Conservation (phyloP, 2,888 invertebrate species). For the Cartodere bifasciata region DNA sequence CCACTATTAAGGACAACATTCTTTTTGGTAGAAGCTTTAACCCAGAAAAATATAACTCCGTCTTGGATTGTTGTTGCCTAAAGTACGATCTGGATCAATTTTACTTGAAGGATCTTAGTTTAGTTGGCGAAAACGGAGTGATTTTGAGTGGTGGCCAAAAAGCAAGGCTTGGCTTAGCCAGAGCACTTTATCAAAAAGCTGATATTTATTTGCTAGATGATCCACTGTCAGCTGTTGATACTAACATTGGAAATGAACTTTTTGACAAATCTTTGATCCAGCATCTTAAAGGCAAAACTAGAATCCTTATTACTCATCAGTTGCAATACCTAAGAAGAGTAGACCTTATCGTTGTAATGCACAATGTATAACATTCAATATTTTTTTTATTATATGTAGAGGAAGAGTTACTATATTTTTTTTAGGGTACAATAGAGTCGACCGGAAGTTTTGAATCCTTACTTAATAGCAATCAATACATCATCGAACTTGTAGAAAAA, state of each 20-base stretch:
- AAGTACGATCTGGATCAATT: constrained; percentile 54
- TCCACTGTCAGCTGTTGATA: constrained; percentile 64
- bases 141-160: constrained; percentile 67
- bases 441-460: no score
- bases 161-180: constrained; percentile 59
- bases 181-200: constrained; percentile 62
- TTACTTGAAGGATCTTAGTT: constrained; percentile 54
- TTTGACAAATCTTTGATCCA: constrained; percentile 55
- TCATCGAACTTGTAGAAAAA: no score
- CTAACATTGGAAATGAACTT: constrained; percentile 55
- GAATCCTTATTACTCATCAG: constrained; percentile 71
- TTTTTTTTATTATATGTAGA: no score
- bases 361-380: no score
- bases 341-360: constrained; percentile 48
- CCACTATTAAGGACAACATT: constrained; percentile 13
- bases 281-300: constrained; percentile 43
- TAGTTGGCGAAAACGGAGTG: constrained; percentile 64
- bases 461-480: no score
- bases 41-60: constrained; percentile 31
- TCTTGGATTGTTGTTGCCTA: constrained; percentile 48
- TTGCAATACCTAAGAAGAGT: constrained; percentile 56
- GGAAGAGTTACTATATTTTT: no score
- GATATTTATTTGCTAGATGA: constrained; percentile 65
- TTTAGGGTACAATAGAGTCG: no score
- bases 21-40: constrained; percentile 30